phyloP scores from a whole-genome alignment of 2,797 vertebrate species.

The Eospalax fontanierii region DNA sequence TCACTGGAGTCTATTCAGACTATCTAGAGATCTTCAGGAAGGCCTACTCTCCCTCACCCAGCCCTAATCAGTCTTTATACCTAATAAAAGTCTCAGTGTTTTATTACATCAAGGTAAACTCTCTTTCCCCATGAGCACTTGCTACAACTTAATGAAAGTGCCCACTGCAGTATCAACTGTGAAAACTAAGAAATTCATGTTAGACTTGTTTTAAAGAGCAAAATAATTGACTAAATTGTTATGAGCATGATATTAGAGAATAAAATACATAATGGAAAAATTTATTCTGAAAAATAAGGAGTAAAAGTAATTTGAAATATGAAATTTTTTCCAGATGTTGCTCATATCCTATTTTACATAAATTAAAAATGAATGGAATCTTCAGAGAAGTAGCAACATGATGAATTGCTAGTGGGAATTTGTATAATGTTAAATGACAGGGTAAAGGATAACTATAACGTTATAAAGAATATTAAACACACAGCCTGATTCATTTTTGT shows the following conservation, averaged over 20 bases:
- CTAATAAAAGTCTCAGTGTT: slow-evolving; percentile 28
- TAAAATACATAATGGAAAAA: neutral
- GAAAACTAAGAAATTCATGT: neutral
- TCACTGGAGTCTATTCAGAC: too few species aligned
- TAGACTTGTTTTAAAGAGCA: neutral
- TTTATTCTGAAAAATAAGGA: neutral
- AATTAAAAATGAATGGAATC: neutral
- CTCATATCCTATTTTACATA: neutral
- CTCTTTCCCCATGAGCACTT: neutral
- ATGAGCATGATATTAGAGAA: neutral
- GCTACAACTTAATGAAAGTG: neutral
- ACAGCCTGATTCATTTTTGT: neutral
- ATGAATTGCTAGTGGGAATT: neutral
- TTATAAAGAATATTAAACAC: neutral
- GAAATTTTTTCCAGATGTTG: neutral
- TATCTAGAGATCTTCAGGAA: too few species aligned
- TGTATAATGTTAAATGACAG: neutral
- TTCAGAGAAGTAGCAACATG: slow-evolving; percentile 1
- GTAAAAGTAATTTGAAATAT: neutral
- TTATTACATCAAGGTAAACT: neutral
- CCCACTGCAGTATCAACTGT: neutral
- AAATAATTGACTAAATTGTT: neutral
- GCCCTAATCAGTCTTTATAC: neutral
- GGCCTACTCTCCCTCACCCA: too few species aligned
- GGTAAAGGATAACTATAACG: neutral